phyloP scores from a whole-genome alignment of 1,140 invertebrate genomes.

The Wasmannia auropunctata region DNA sequence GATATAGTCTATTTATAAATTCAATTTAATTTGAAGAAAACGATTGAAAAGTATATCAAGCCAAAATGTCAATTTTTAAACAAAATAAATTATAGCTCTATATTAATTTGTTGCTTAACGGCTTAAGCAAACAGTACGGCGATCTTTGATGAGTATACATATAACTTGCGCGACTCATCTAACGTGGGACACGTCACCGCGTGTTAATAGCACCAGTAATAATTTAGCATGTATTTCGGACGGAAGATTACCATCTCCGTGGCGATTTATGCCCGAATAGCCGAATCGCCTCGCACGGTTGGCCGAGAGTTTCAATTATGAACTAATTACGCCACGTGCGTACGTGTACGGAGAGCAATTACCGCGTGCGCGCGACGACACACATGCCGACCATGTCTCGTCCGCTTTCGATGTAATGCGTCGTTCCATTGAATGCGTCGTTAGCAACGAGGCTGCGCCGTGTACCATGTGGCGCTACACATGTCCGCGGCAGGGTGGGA shows the following conservation, averaged over 20 bases:
- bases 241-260: background rate
- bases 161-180: background rate
- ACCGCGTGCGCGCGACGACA: slow-evolving; percentile 71
- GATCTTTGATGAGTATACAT: background rate
- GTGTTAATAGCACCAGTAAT: slow-evolving; percentile 17
- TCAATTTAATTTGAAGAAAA: background rate
- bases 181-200: background rate
- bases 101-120: background rate
- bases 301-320: slow-evolving; percentile 79
- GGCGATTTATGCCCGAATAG: slow-evolving; percentile 15
- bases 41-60: background rate
- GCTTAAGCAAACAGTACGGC: background rate
- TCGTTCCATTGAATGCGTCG: slow-evolving; percentile 69
- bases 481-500: slow-evolving; percentile 54
- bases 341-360: slow-evolving; percentile 77
- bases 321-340: slow-evolving; percentile 78
- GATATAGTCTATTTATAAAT: background rate
- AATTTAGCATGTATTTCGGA: slow-evolving; percentile 15
- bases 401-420: slow-evolving; percentile 53
- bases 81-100: background rate
- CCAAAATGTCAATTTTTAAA: background rate
- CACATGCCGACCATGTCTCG: slow-evolving; percentile 79
- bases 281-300: slow-evolving; percentile 4
- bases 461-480: slow-evolving; percentile 80
- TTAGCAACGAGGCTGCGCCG: slow-evolving; percentile 72